phyloP scores from a whole-genome alignment of 1,140 invertebrate genomes.

The Adelges cooleyi region DNA sequence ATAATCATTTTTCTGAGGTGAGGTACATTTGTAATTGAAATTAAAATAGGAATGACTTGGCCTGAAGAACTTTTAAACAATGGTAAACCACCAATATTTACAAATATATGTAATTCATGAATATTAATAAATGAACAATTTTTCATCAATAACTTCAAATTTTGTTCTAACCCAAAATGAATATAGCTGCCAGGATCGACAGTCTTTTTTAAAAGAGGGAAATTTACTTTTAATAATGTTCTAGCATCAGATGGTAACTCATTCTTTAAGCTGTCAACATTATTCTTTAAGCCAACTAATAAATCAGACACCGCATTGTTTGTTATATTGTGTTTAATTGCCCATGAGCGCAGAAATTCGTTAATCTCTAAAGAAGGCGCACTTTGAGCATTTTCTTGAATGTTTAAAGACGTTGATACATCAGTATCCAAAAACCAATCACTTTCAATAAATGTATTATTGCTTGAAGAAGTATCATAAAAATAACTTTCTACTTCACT shows the following conservation, averaged over 20 bases:
- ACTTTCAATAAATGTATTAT: too few relatives aligned
- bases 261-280: not conserved
- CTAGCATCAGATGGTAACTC: constrained; percentile 8
- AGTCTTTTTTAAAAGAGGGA: not conserved
- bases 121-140: not conserved
- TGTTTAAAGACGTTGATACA: too few relatives aligned
- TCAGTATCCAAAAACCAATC: too few relatives aligned
- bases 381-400: too few relatives aligned
- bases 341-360: constrained; percentile 7
- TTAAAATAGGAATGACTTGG: constrained; percentile 34
- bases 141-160: not conserved
- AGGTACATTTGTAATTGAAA: constrained; percentile 16
- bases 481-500: too few relatives aligned
- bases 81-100: constrained; percentile 33
- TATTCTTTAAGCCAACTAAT: constrained; percentile 8
- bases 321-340: not conserved
- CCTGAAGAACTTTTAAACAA: too few relatives aligned
- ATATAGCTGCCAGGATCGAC: not conserved
- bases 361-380: not conserved
- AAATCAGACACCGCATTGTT: constrained; percentile 1
- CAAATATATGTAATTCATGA: constrained; percentile 12
- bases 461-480: too few relatives aligned
- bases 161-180: not conserved
- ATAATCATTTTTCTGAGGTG: constrained; percentile 23
- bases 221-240: not conserved